phyloP scores from a whole-genome alignment of 2,797 vertebrate species.

The Neoniphon sammara region DNA sequence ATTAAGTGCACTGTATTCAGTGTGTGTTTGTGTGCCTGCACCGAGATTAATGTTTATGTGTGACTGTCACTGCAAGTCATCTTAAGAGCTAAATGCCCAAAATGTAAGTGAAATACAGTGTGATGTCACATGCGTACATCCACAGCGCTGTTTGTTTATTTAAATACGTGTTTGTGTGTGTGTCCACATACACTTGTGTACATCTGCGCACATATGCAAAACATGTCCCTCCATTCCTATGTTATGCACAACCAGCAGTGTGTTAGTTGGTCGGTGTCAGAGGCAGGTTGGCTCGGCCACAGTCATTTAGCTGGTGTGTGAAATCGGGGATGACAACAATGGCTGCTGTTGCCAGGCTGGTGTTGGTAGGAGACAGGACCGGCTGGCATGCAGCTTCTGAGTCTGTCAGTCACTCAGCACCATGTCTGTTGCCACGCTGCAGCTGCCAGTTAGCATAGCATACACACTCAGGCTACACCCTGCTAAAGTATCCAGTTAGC shows the following conservation, averaged over 20 bases:
- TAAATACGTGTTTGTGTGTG: neutral
- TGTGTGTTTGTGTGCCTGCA: conserved; percentile 5
- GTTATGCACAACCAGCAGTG: conserved; percentile 48
- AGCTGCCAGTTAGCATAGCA: conserved; percentile 78
- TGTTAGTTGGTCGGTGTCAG: conserved; percentile 43
- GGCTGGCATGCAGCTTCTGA: conserved; percentile 73
- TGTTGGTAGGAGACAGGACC: conserved; percentile 61
- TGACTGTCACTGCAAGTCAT: conserved; percentile 2
- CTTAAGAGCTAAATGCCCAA: conserved; percentile 24
- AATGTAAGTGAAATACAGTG: conserved; percentile 19
- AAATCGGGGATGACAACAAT: conserved; percentile 87
- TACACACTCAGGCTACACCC: conserved; percentile 77
- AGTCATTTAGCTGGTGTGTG: conserved; percentile 84
- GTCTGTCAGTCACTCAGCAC: conserved; percentile 82
- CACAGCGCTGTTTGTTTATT: neutral
- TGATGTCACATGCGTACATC: neutral
- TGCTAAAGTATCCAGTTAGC: conserved; percentile 55
- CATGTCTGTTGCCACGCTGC: conserved; percentile 78
- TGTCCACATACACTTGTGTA: neutral
- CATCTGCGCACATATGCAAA: neutral
- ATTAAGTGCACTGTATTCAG: conserved; percentile 50
- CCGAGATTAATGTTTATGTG: conserved; percentile 23
- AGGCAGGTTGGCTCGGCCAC: conserved; percentile 56
- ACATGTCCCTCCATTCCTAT: conserved; percentile 12
- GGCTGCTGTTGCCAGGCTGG: conserved; percentile 80